Conservation (phyloP, 2,888 invertebrate species). For the Plagiodera versicolora region DNA sequence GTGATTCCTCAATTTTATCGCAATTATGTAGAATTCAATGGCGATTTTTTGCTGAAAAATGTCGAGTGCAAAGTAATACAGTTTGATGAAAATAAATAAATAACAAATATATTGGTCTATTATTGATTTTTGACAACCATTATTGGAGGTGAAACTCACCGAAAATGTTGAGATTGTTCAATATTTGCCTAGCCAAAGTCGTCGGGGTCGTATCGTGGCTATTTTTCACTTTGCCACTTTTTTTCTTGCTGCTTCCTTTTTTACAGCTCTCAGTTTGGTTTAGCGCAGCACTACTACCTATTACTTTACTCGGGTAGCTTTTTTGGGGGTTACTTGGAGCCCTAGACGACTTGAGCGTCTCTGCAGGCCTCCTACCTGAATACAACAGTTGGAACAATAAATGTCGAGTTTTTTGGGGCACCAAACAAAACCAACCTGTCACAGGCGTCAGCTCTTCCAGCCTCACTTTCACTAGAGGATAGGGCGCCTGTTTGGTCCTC, state of each 20-base stretch:
- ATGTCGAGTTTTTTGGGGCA: no score
- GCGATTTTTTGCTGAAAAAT: no score
- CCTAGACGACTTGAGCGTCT: slow-evolving; percentile 42
- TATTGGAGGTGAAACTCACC: no score
- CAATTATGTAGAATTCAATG: no score
- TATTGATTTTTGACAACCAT: no score
- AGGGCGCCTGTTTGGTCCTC: slow-evolving; percentile 78
- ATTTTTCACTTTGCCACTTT: slow-evolving; percentile 51
- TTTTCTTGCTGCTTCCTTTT: slow-evolving; percentile 51
- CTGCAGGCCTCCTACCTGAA: slow-evolving; percentile 47
- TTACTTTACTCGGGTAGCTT: slow-evolving; percentile 37
- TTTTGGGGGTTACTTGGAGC: slow-evolving; percentile 33
- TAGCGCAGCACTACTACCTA: slow-evolving; percentile 46
- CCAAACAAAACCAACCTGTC: slow-evolving; percentile 38
- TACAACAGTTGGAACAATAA: no score
- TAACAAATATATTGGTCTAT: no score
- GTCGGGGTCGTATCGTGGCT: slow-evolving; percentile 58
- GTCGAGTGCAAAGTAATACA: no score
- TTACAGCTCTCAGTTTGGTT: slow-evolving; percentile 40
- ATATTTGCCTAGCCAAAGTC: slow-evolving; percentile 74
- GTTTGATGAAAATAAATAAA: no score
- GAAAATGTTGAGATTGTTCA: slow-evolving; percentile 82
- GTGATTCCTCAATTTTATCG: no score
- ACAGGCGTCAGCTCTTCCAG: slow-evolving; percentile 56
- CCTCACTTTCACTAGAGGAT: slow-evolving; percentile 74